Percentiles rank a stretch among this genome's conserved stretches.
Evolutionary conservation across 2,797 vertebrate genomes (phyloP).

Genomic region (Coccyzus lansbergi): DNA sequence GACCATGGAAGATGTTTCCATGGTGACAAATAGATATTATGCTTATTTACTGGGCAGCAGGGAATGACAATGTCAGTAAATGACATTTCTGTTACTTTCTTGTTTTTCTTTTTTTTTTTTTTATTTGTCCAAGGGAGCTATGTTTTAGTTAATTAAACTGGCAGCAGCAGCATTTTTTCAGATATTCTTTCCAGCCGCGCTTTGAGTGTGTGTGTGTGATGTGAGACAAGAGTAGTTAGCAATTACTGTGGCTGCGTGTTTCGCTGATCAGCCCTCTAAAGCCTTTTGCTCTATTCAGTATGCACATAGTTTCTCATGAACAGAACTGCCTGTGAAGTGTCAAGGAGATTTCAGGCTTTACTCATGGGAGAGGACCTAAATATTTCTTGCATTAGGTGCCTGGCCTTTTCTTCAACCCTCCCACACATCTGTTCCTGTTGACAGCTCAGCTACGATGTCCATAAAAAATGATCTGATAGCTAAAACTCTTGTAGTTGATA

Average conservation of each 20-base stretch:
- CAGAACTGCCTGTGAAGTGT: constrained; percentile 30
- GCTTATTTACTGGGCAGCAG: constrained; percentile 76
- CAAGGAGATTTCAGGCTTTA: constrained; percentile 69
- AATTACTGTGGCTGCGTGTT: constrained; percentile 43
- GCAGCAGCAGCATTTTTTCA: constrained; percentile 35
- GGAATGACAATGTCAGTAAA: constrained; percentile 70
- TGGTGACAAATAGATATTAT: constrained; percentile 75
- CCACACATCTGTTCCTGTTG: constrained; percentile 50
- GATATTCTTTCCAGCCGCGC: neutral
- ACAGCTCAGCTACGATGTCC: neutral
- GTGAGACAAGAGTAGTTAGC: constrained; percentile 10
- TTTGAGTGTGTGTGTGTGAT: neutral
- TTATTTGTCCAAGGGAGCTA: constrained; percentile 43
- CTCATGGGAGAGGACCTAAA: constrained; percentile 53
- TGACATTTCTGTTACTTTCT: constrained; percentile 73
- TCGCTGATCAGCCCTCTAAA: constrained; percentile 18
- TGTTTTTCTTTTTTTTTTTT: constrained; percentile 15
- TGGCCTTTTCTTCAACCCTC: constrained; percentile 48
- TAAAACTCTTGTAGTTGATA: neutral
- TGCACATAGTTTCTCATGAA: constrained; percentile 23
- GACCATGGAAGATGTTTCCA: constrained; percentile 71
- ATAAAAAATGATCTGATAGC: constrained; percentile 1
- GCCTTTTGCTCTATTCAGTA: neutral
- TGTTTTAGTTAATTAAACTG: constrained; percentile 71
- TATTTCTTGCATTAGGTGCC: constrained; percentile 30